Base-by-base conservation (phyloP, 2,113 vertebrate species). In the Elaphurus davidianus region DNA sequence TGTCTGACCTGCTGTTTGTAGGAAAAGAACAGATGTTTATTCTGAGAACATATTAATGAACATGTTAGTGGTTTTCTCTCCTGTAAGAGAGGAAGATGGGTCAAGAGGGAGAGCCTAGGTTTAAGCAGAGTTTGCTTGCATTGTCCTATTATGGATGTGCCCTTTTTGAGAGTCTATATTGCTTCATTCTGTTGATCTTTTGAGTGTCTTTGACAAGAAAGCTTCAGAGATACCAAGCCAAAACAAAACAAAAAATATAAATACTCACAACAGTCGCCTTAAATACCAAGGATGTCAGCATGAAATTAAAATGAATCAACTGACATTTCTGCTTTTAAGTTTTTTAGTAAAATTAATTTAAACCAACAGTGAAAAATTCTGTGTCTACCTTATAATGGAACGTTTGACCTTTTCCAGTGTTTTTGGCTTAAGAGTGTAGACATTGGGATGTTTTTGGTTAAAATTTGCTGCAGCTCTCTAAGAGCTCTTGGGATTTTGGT, bases 271-370 rank as follows among this genome's bases (percentile, higher is more conserved):
- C 50, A 94, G 33, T 97, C 94, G 79, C 87, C 94, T 97, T 97
- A 98, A 98, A 96, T 96, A 96, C 57, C 79, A 96, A 97, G 64
- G 82, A 82, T 98, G 96, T 97, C 91, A 98, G 96, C 60, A 74
- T 94, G 87, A 96, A 96, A 95, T 97, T 92, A 97, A 97, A 92
- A 96, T 92, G 87, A 97, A 92, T 92, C 27, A 13, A 96, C 59
- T 94, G 91, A 97, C 91, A 98, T 97, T 97, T 98, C 92, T 98
- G 54, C 79, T 88, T 96, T 96, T 83, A 95, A 96, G 52, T 76
- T 74, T 98, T 97, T 96, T 84, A 92, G 84, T 88, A 82, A 96
- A 93, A 90, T 36, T 67, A 67, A 97, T 83, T 91, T 89, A 96
- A 95, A 86, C 28, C 74, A 95, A 87, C 30, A 60, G 43, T 50